Base-by-base conservation (phyloP, 2,797 vertebrate species). In the Ficedula albicollis region DNA sequence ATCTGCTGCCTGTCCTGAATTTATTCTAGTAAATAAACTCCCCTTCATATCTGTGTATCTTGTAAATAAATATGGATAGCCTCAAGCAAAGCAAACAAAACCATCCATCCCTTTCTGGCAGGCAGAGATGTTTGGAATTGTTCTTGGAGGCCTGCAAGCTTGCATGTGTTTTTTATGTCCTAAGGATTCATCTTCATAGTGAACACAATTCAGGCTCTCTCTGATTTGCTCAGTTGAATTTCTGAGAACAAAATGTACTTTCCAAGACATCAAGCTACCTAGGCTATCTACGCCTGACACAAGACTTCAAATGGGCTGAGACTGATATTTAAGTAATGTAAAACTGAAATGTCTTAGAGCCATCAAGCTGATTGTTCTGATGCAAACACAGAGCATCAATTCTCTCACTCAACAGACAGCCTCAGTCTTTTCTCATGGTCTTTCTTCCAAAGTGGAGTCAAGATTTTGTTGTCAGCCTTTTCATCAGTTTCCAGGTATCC, bases 21-120 rank as follows among this genome's bases (percentile, higher is more conserved):
- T 84, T 76, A 62, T 79, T 92, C 74, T 67, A 27, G 36, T 90
- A 87, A 90, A 93, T 69, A 87, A 82, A 62, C 19, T 84, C 13
- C 15, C 15, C 44, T 89, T 95, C 55, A 44, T 84, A 32, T 56
- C 64, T 94, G 20, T 87, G 56, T 89, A 59, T 89, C 52, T 90
- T 92, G 78, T 91, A 89, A 92, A 94, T 87, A 87, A 92, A 92
- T 92, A 49, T 87, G 72, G 67, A 63, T 62, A 69, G 70, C 81
- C 62, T 89, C 34, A 63, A 90, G 55, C 84, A 84, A 87, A 90
- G 32, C 44, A 95, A 79, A 84, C 46, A 84, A 92, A 92, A n/a
- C 27, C 12, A 58, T 78, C 27, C 12, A 58, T 78, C 32, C 30
- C 26, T 82, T 87, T 93, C 76, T 93, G 94, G 78, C 91, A 92